Evolutionary conservation across 92 coral and sea anemone genomes (phyloP).

Genomic region (Parazoanthus atlanticus): DNA sequence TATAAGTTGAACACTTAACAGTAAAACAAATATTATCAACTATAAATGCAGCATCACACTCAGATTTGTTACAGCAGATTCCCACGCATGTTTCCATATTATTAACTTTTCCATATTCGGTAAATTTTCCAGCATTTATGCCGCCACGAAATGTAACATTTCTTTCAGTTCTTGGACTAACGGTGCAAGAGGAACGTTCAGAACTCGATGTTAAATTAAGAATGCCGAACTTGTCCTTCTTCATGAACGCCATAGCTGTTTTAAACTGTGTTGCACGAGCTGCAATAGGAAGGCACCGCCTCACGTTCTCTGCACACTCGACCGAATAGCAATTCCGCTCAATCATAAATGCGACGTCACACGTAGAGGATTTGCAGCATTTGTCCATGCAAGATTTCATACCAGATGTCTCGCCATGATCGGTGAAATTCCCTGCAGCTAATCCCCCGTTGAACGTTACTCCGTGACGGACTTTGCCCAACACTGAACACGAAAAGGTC

Average conservation of each 20-base stretch:
- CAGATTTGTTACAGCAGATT: slow-evolving; percentile 65
- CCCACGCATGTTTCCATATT: slow-evolving; percentile 62
- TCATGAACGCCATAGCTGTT: slow-evolving; percentile 66
- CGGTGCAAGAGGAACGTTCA: slow-evolving; percentile 11
- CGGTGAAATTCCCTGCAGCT: slow-evolving; percentile 68
- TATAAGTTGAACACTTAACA: slow-evolving; percentile 69
- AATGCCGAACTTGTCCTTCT: slow-evolving; percentile 39
- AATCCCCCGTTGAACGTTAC: slow-evolving; percentile 73
- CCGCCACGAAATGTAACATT: slow-evolving; percentile 87
- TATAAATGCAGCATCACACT: slow-evolving; percentile 81
- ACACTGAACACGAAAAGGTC: slow-evolving; percentile 43
- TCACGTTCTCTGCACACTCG: slow-evolving; percentile 56
- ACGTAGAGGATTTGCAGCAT: slow-evolving; percentile 66
- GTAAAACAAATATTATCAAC: slow-evolving; percentile 74
- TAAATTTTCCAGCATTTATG: slow-evolving; percentile 82
- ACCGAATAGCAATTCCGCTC: slow-evolving; percentile 76
- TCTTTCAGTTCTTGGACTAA: background rate
- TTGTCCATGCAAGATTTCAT: slow-evolving; percentile 64
- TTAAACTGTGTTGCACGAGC: slow-evolving; percentile 42
- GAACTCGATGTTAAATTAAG: slow-evolving; percentile 19
- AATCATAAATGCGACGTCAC: slow-evolving; percentile 85
- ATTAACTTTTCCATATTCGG: slow-evolving; percentile 58
- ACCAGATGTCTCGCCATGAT: slow-evolving; percentile 55
- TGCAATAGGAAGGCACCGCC: slow-evolving; percentile 60
- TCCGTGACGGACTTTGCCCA: slow-evolving; percentile 45